These are phyloP conservation scores for Microcaecilia unicolor DNA, from an alignment of 2,797 vertebrate genomes.

Conservation along the genomic window DNA sequence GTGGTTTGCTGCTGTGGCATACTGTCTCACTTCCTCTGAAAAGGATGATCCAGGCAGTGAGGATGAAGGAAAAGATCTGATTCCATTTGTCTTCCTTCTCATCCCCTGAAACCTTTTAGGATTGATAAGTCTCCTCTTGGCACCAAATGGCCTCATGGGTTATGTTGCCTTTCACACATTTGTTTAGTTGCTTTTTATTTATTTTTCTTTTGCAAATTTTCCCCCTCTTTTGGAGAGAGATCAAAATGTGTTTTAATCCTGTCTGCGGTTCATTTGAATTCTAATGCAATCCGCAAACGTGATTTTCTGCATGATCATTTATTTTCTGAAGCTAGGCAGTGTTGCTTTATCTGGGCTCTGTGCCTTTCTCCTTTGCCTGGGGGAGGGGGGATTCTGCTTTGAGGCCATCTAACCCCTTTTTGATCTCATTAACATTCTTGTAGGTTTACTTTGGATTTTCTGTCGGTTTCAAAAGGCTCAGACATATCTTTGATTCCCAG, in stretches of 20 bases:
- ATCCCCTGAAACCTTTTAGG: no score
- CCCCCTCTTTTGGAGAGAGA: slow-evolving; percentile 55
- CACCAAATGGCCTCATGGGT: no score
- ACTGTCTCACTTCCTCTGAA: no score
- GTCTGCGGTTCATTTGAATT: slow-evolving; percentile 60
- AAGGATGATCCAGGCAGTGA: no score
- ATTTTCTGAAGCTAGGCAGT: slow-evolving; percentile 35
- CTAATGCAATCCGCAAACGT: slow-evolving; percentile 59
- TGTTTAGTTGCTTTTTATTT: slow-evolving; percentile 25
- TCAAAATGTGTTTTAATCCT: slow-evolving; percentile 57
- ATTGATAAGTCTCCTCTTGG: no score
- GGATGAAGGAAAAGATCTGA: no score
- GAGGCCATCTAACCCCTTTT: slow-evolving; percentile 1
- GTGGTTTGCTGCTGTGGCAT: no score
- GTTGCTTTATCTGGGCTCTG: slow-evolving; percentile 31
- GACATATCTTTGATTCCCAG: slow-evolving; percentile 21
- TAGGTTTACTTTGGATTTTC: slow-evolving; percentile 15
- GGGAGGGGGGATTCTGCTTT: slow-evolving; percentile 18
- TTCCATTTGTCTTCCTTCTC: no score
- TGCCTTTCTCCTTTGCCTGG: slow-evolving; percentile 47
- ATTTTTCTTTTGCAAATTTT: slow-evolving; percentile 30
- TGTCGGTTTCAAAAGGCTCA: slow-evolving; percentile 24
- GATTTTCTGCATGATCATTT: slow-evolving; percentile 77
- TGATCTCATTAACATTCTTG: slow-evolving; percentile 30
- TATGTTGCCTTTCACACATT: no score